Evolutionary conservation across 2,113 vertebrate species (phyloP), one percentile per base, ranked within the genome.

Genomic region (Sialia sialis): DNA sequence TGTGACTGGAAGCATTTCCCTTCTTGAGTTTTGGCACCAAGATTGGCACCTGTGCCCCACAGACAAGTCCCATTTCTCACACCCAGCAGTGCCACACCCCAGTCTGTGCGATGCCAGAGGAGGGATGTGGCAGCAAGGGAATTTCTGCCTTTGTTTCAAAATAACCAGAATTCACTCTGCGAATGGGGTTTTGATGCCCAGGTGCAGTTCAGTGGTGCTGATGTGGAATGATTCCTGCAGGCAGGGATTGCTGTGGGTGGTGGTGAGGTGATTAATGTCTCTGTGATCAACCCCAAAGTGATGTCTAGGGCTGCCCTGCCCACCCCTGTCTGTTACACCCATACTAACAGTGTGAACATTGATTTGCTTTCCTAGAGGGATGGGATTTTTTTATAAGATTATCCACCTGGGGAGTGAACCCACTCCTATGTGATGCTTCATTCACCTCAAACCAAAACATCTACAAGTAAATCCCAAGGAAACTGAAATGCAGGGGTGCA

Each of bases 381-480:
- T 85, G 36, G 16, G 30, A 6, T 34, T 30, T 32, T 54, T 44
- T n/a, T 44, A 25, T 41, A 21, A 41, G 34, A 30, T 73, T 18
- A 11, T 60, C 41, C 29, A 7, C 38, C 36, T 17, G 7, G 19
- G 34, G 30, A 49, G 11, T 3, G 41, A 87, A 23, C 19, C 27
- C 0, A 0, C 11, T 84, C 67, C 63, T 29, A 0, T 9, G 0
- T 2, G 6, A 18, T 3, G 11, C 22, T 44, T 62, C 39, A 4
- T 16, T 54, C 32, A 7, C 39, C 11, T 26, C 20, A 60, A 90
- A 38, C 25, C 27, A 8, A 19, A 44, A 69, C 8, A 38, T 51
- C 17, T 46, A 11, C n/a, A 25, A 48, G 10, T 12, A 27, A 95
- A 78, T 55, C 32, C 55, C 59, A 32, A 20, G 22, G 46, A 4